Base-by-base conservation (phyloP, 2,888 invertebrate species). In the Dryadula phaetusa region DNA sequence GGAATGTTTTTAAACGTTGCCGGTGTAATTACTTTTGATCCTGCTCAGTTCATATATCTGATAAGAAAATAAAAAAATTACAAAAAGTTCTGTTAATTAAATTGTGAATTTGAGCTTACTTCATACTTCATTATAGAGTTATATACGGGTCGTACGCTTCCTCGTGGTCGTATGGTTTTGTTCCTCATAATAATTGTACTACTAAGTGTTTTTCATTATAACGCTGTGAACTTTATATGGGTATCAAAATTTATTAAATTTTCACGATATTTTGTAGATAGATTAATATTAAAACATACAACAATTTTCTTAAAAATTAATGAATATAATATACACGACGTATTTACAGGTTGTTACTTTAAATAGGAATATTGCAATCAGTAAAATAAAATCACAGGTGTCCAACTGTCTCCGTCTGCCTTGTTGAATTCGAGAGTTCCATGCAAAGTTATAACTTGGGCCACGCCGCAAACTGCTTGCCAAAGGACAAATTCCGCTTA, bases 401-500 rank as follows among this genome's bases (percentile, higher is more conserved):
- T 75, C 73, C 40, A 66, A 70, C 66, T 56, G 56, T 56, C 56
- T 56, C 8, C 56, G n/a, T 40, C 76, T 72, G 74, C 62, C 73
- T 75, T 77, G 75, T 65, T 68, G 42, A 65, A 78, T 77, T 72
- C 68, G 75, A 83, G 82, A 80, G 83, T 82, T 81, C 76, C 73
- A 75, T 72, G 71, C 73, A 75, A 79, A 82, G 81, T 79, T 78
- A 74, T 76, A 85, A 88, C 82, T 77, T 73, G 76, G 79, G 75
- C 76, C 77, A 77, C 67, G 77, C 84, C 80, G 78, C 84, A 83
- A 84, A 86, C 86, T 85, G 82, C 82, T 78, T 74, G 81, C 87
- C 83, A 81, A 85, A 84, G 83, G 84, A 90, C 88, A 87, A 90
- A 89, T 90, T 90, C 88, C 82, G 87, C 86, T 90, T 90, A 87